phyloP scores from a whole-genome alignment of 2,113 vertebrate genomes.

The Tragelaphus scriptus region DNA sequence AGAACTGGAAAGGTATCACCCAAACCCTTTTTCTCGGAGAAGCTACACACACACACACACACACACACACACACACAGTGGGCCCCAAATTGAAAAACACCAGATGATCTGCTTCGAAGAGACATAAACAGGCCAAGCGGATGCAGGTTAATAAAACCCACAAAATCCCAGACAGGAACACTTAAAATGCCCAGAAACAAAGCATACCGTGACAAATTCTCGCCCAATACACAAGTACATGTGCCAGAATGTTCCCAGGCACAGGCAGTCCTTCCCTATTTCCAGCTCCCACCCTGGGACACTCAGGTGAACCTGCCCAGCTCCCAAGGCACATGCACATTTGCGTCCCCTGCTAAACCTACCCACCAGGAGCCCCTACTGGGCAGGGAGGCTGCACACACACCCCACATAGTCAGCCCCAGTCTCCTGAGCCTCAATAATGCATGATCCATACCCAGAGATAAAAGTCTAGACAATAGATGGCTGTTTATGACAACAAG shows the following conservation, averaged over 20 bases:
- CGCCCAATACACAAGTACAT: slow-evolving; percentile 54
- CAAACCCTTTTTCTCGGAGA: slow-evolving; percentile 14
- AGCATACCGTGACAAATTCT: slow-evolving; percentile 67
- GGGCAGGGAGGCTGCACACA: background rate
- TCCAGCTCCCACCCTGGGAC: background rate
- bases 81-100: slow-evolving; percentile 60
- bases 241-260: slow-evolving; percentile 38
- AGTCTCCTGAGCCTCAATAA: slow-evolving; percentile 63
- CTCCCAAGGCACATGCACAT: background rate
- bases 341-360: background rate
- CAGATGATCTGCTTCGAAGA: slow-evolving; percentile 56
- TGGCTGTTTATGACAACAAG: slow-evolving; percentile 66
- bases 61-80: background rate
- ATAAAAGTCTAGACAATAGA: slow-evolving; percentile 75
- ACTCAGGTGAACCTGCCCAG: slow-evolving; percentile 36
- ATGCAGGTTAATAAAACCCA: slow-evolving; percentile 69
- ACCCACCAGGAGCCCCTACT: background rate
- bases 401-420: background rate
- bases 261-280: background rate
- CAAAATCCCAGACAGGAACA: slow-evolving; percentile 69
- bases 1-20: background rate
- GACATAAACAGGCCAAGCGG: slow-evolving; percentile 60
- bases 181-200: slow-evolving; percentile 70
- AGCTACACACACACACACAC: background rate
- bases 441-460: slow-evolving; percentile 67